These are phyloP conservation scores for Acrobasis repandana DNA, from an alignment of 2,888 invertebrate genomes.

Conservation along the genomic window DNA sequence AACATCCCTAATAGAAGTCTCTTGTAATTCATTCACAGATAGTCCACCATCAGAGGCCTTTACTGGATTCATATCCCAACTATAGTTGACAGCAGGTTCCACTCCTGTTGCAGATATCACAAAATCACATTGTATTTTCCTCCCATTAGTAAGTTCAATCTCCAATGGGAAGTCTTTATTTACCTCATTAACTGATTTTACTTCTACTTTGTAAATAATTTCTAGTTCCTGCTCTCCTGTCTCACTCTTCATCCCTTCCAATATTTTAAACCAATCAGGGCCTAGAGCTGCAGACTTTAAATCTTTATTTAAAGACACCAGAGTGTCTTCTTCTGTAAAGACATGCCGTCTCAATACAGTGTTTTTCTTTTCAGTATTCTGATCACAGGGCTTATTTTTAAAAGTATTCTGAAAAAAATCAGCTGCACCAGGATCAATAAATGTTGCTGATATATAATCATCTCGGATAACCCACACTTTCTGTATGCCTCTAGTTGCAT, in stretches of 20 bases:
- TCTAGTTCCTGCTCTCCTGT: constrained; percentile 74
- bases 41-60: constrained; percentile 90
- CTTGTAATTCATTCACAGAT: constrained; percentile 92
- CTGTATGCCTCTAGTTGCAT: constrained; percentile 92
- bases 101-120: constrained; percentile 98
- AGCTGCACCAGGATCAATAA: constrained; percentile 97
- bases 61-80: constrained; percentile 76
- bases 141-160: constrained; percentile 88
- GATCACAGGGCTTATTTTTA: constrained; percentile 41
- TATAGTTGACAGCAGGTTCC: constrained; percentile 84
- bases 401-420: constrained; percentile 90
- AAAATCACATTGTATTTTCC: constrained; percentile 91
- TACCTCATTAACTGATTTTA: constrained; percentile 66
- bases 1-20: constrained; percentile 89
- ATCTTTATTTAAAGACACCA: constrained; percentile 62
- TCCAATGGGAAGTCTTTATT: constrained; percentile 85
- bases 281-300: constrained; percentile 95
- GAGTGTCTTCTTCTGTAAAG: constrained; percentile 83
- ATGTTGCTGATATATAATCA: constrained; percentile 95
- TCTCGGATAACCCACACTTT: constrained; percentile 98
- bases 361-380: constrained; percentile 38
- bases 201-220: constrained; percentile 85
- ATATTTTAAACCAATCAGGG: constrained; percentile 95
- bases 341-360: constrained; percentile 85
- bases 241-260: constrained; percentile 82